Evolutionary conservation across 2,888 invertebrate species (phyloP), one percentile per base, ranked within the genome.

Genomic region (Lampropteryx suffumata): DNA sequence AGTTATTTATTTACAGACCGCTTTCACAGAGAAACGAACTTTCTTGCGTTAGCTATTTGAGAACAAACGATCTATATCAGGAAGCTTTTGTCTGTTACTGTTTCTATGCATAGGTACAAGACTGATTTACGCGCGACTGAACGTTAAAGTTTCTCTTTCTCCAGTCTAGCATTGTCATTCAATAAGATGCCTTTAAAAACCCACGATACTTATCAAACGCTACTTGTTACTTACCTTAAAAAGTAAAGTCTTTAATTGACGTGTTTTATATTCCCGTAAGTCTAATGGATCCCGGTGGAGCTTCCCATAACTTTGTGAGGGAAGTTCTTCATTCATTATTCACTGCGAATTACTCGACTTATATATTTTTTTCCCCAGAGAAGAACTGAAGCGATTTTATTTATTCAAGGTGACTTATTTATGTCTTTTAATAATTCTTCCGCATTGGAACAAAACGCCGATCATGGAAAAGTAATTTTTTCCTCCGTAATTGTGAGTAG

Each of bases 261-360:
- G 68, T 66, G 68, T 75, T 73, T 71, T 64, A 67, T 72, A 68
- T 73, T 67, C 62, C 63, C 64, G 64, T 70, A 65, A 62, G 65
- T 71, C 67, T 72, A 73, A 74, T 69, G 69, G 68, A 59, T 61
- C 65, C 64, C 65, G 64, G 62, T 57, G 48, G 43, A 35, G 51
- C 66, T 67, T 72, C 71, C 69, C 68, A 59, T 62, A 69, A 76
- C 65, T 73, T 69, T 47, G 50, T 39, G 47, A 66, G 58, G 69
- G 61, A 79, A 78, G 76, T 76, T 80, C 72, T 75, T 77, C 78
- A 76, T 87, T 85, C 79, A 84, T 86, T 84, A 86, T 87, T 87
- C 80, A 85, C 77, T 71, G 72, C 72, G 77, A 82, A 83, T 84
- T 84, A 82, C 76, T 71, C 72, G 69, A 76, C 70, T 76, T 79